These are phyloP conservation scores for Macrotrachela quadricornifera DNA, from an alignment of 1,140 invertebrate genomes.

Conservation along the genomic window DNA sequence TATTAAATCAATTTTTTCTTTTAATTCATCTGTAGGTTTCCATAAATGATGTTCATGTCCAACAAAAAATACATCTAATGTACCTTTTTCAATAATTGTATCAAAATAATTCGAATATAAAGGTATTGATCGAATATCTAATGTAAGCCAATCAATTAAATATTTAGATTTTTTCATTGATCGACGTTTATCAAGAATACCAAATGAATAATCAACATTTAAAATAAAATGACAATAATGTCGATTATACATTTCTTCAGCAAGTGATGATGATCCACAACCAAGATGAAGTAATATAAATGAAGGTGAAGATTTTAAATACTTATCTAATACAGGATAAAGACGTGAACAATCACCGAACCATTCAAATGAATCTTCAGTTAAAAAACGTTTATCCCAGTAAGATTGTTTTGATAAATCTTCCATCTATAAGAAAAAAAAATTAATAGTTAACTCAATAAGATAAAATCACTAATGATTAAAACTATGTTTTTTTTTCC, in stretches of 20 bases:
- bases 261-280: constrained; percentile 34
- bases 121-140: constrained; percentile 26
- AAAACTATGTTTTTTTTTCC: too few species aligned
- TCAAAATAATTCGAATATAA: constrained; percentile 29
- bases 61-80: constrained; percentile 34
- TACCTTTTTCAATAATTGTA: constrained; percentile 35
- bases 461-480: too few species aligned
- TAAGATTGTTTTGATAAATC: background rate
- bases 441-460: too few species aligned
- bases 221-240: constrained; percentile 26
- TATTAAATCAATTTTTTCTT: constrained; percentile 19
- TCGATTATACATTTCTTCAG: constrained; percentile 29
- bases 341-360: constrained; percentile 4
- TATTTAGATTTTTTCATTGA: constrained; percentile 8
- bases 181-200: constrained; percentile 26
- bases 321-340: background rate
- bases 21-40: constrained; percentile 22
- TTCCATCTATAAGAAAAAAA: too few species aligned
- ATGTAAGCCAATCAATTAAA: constrained; percentile 23
- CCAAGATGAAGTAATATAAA: constrained; percentile 3
- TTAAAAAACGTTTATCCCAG: constrained; percentile 5
- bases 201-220: constrained; percentile 33
- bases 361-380: constrained; percentile 8
- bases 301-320: background rate
- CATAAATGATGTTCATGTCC: constrained; percentile 30